Base-by-base conservation (phyloP, 2,113 vertebrate genomes). In the Marmota flaviventris region DNA sequence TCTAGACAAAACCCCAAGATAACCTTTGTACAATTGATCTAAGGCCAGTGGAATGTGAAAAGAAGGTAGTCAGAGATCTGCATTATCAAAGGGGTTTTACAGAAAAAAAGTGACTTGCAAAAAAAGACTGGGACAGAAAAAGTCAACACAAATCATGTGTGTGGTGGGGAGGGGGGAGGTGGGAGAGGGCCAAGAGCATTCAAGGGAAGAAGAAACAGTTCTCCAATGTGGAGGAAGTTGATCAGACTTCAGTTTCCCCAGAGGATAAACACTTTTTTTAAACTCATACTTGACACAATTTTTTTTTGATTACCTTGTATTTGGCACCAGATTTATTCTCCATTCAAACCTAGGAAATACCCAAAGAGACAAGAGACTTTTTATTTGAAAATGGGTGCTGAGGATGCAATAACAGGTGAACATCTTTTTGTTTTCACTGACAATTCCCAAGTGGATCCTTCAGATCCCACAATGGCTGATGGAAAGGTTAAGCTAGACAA, bases 181-280 rank as follows among this genome's bases (percentile, higher is more conserved):
- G 0, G 63, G 10, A 27, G 29, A 84, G 70, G 48, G 24, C 11
- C 51, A 45, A 75, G 39, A 24, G 37, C 32, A 20, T 51, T 92
- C 67, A 56, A 51, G 81, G 85, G 70, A 58, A 75, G 81, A 95
- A 97, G 84, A 95, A 97, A 83, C 20, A 92, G 63, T 76, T 88
- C 82, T 82, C 39, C 56, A 75, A 70, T 72, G 81, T 83, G 69
- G 91, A 98, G 97, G 97, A 97, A 97, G 96, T 94, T 89, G 94
- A 84, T 92, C 91, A 94, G 86, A 96, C 42, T 89, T 90, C 81
- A 73, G 75, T 70, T 98, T 97, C 91, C 94, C 93, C 34, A 75
- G 79, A 67, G 87, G 56, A 96, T 92, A 94, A 85, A 85, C 87
- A 70, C 39, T 39, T 77, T 83, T 53, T 83, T 95, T 96, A 91